Base-by-base conservation (phyloP, 1,140 invertebrate genomes). In the Sitobion miscanthi region DNA sequence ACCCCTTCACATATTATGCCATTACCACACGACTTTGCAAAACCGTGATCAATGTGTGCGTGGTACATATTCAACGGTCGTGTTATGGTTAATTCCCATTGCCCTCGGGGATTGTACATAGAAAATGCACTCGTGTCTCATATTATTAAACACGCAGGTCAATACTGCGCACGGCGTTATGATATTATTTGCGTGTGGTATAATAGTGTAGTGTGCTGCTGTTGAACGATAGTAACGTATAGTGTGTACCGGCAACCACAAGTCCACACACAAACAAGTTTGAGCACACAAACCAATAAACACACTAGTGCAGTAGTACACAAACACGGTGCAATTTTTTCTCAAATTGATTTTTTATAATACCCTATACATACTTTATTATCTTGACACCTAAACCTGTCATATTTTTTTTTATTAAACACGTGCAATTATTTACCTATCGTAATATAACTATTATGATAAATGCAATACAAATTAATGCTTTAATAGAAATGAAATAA, bases 61-160 rank as follows among this genome's bases (percentile, higher is more conserved):
- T 83, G 82, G 62, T 77, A 77, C 82, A 42, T n/a, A 35, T 42
- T 83, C 82, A 83, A 83, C 82, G 38, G 82, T 83, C 20, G 35
- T 83, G 82, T 83, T 83, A 83, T 23, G 38, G 82, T 83, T 83
- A 83, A 83, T 83, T 83, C 38, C 82, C 42, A 83, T 42, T 83
- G n/a, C 82, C 38, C 82, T 83, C 82, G 38, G 82, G 82, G 21
- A 20, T 42, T 38, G 35, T 83, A 42, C 35, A 23, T 8, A 23
- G 38, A 83, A 42, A 83, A 42, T 23, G 38, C 82, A 42, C 82
- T 83, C 35, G 35, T 42, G 82, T 83, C 82, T 83, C 82, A 42
- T 77, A n/a, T 77, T n/a, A 83, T 35, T 83, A 83, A 38, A 42
- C 82, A 83, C 82, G 82, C 62, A 77, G 30, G 82, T 83, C 82